Evolutionary conservation across 2,888 invertebrate species (phyloP).

Genomic region (Hetaerina titia): DNA sequence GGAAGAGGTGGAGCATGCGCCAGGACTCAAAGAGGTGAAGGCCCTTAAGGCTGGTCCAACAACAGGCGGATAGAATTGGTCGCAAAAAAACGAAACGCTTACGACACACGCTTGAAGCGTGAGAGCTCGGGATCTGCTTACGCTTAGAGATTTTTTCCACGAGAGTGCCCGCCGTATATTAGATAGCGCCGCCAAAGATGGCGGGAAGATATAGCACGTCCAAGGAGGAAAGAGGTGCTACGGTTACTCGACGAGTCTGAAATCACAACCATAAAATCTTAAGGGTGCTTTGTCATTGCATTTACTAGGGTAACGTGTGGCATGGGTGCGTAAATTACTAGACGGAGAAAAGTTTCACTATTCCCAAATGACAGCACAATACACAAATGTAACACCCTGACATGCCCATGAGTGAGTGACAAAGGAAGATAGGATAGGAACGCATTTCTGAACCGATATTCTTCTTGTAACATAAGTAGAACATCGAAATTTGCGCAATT

Average conservation of each 20-base stretch:
- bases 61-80: constrained; percentile 30
- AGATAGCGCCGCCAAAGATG: background rate
- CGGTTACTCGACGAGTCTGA: background rate
- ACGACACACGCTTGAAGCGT: constrained; percentile 5
- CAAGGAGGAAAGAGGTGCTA: background rate
- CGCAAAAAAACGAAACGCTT: constrained; percentile 22
- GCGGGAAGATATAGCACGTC: constrained; percentile 14
- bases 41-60: constrained; percentile 55
- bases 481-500: no score
- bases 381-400: no score
- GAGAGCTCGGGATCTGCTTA: background rate
- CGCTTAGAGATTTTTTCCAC: constrained; percentile 25
- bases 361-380: no score
- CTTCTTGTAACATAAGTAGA: no score
- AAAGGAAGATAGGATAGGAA: no score
- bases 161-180: constrained; percentile 10
- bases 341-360: background rate
- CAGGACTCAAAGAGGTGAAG: constrained; percentile 59
- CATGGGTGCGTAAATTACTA: background rate
- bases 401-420: no score
- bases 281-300: background rate
- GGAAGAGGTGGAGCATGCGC: background rate
- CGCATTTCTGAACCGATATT: no score
- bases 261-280: background rate
- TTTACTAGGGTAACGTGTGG: background rate